These are phyloP conservation scores for Drosophila nebulosa DNA, from an alignment of 1,140 invertebrate species.

Conservation along the genomic window DNA sequence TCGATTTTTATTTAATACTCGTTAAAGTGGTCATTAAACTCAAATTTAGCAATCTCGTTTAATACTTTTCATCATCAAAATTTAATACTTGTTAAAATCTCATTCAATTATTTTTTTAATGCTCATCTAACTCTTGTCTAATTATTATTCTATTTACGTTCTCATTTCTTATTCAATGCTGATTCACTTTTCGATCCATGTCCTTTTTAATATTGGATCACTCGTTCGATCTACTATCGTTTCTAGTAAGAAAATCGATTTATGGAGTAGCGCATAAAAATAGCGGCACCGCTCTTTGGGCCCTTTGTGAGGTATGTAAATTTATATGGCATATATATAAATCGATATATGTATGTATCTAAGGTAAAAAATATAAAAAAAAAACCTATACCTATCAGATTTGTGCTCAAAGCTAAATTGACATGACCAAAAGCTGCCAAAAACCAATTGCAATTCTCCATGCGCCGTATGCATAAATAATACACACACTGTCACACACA, in stretches of 20 bases:
- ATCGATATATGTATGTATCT: constrained; percentile 2
- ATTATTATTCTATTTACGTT: too few species aligned
- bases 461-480: constrained; percentile 74
- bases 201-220: too few species aligned
- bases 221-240: neutral
- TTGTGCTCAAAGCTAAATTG: constrained; percentile 54
- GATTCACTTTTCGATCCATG: neutral
- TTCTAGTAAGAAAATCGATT: neutral
- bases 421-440: constrained; percentile 46
- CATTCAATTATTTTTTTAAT: too few species aligned
- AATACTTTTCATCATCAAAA: too few species aligned
- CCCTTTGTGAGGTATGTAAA: neutral
- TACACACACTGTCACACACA: constrained; percentile 23
- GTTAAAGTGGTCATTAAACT: too few species aligned
- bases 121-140: neutral
- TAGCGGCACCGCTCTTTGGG: neutral
- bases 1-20: too few species aligned
- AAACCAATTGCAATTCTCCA: constrained; percentile 77
- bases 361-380: too few species aligned
- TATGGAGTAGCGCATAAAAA: neutral
- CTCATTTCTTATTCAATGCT: neutral
- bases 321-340: too few species aligned
- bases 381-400: constrained; percentile 35
- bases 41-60: too few species aligned
- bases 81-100: too few species aligned